Evolutionary conservation across 2,113 vertebrate species (phyloP), one percentile per base, ranked within the genome.

Genomic region (Halcyon malimbica): DNA sequence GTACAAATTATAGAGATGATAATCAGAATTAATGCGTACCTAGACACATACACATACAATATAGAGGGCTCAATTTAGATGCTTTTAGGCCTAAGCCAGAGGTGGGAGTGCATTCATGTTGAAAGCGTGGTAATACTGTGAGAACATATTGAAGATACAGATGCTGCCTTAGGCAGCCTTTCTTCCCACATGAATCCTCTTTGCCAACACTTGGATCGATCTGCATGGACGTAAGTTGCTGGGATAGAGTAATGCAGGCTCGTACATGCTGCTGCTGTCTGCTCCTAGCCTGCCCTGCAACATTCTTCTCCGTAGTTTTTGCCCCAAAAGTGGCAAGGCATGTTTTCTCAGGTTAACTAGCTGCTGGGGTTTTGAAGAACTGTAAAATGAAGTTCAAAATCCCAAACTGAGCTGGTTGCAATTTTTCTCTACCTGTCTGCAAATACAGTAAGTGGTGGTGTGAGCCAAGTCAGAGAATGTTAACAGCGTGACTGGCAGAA

Each of bases 131-230:
- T 74, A 84, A 83, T 83, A 60, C 90, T 67, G 82, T 74, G 82
- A 92, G 87, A 94, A 94, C 68, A 78, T 77, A 90, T 25, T 96
- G 87, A 74, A 92, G 94, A 94, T 93, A 54, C 92, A 97, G 96
- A 93, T 95, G 85, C 88, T 94, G 92, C 88, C 90, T 91, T 64
- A 93, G 83, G 94, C 92, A 94, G 92, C 83, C 75, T 83, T 94
- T 85, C 85, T 80, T 88, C 94, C 94, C 90, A 95, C 35, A 0
- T 63, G 88, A 83, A 86, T 44, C 68, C 63, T 86, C 90, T 86
- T 93, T 96, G 94, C 94, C 96, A 96, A 59, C 54, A 71, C 68
- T 94, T 83, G 75, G 79, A 94, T 91, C 63, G 57, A 90, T 83
- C 92, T 85, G 67, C 23, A 83, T 59, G 90, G 92, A 88, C 75